Evolutionary conservation across 2,888 invertebrate species (phyloP).

Genomic region (Alsophila aescularia): DNA sequence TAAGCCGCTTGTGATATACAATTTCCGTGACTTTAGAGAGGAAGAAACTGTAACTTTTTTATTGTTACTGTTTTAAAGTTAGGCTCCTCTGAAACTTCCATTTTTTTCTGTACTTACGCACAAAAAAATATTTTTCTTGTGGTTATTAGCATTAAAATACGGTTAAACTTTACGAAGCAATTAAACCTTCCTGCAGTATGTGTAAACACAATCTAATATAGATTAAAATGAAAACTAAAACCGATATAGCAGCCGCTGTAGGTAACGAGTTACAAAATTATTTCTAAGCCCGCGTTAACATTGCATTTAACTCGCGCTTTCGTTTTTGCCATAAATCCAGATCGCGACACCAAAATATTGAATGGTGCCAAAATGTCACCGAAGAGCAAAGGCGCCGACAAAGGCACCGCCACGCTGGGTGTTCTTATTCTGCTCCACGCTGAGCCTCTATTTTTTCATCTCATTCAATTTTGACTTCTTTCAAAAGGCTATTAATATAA

Average conservation of each 20-base stretch:
- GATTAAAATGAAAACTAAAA: not conserved
- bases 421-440: constrained; percentile 74
- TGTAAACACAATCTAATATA: no score
- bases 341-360: constrained; percentile 82
- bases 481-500: constrained; percentile 84
- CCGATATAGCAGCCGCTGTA: not conserved
- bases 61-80: not conserved
- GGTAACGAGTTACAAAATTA: constrained; percentile 37
- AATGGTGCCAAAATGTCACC: constrained; percentile 84
- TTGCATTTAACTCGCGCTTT: constrained; percentile 62
- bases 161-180: no score
- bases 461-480: constrained; percentile 85
- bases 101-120: no score
- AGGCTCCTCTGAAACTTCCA: not conserved
- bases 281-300: constrained; percentile 39
- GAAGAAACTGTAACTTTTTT: constrained; percentile 19
- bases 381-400: constrained; percentile 79
- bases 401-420: constrained; percentile 79
- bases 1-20: constrained; percentile 34
- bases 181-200: no score
- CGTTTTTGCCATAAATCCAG: constrained; percentile 79
- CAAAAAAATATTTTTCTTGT: no score
- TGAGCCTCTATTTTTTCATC: constrained; percentile 82
- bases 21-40: constrained; percentile 28
- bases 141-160: no score